These are phyloP conservation scores for Philereme transversata DNA, from an alignment of 2,888 invertebrate species.

Conservation along the genomic window DNA sequence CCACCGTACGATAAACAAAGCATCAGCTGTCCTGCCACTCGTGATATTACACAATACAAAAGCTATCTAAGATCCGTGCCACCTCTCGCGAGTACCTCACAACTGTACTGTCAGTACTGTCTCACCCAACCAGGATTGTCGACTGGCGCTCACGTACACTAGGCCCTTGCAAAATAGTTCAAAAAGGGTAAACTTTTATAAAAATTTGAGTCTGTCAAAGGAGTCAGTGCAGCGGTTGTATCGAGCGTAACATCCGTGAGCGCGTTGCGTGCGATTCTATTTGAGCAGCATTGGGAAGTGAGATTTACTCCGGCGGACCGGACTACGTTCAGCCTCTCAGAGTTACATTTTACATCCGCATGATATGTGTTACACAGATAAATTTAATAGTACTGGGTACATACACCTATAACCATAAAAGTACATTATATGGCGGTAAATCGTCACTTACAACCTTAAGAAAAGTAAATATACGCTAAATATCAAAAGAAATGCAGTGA, in stretches of 20 bases:
- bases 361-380: conserved; percentile 81
- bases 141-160: conserved; percentile 60
- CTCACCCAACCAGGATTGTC: conserved; percentile 26
- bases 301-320: conserved; percentile 58
- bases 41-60: conserved; percentile 60
- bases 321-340: conserved; percentile 71
- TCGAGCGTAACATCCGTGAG: conserved; percentile 46
- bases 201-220: conserved; percentile 68
- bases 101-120: conserved; percentile 7
- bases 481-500: conserved; percentile 78
- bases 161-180: conserved; percentile 67
- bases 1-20: conserved; percentile 74
- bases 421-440: conserved; percentile 74
- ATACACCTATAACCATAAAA: conserved; percentile 71
- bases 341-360: conserved; percentile 70
- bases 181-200: conserved; percentile 74
- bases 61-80: conserved; percentile 56
- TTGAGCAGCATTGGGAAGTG: conserved; percentile 57
- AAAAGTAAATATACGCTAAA: conserved; percentile 73
- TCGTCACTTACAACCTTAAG: conserved; percentile 70
- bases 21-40: conserved; percentile 43
- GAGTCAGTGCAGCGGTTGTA: conserved; percentile 49
- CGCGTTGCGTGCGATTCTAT: conserved; percentile 45
- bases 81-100: conserved; percentile 25
- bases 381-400: conserved; percentile 74